Percentiles rank a stretch among this genome's conserved stretches.
phyloP scores from a whole-genome alignment of 2,888 invertebrate species.

The Drosophila acutilabella region DNA sequence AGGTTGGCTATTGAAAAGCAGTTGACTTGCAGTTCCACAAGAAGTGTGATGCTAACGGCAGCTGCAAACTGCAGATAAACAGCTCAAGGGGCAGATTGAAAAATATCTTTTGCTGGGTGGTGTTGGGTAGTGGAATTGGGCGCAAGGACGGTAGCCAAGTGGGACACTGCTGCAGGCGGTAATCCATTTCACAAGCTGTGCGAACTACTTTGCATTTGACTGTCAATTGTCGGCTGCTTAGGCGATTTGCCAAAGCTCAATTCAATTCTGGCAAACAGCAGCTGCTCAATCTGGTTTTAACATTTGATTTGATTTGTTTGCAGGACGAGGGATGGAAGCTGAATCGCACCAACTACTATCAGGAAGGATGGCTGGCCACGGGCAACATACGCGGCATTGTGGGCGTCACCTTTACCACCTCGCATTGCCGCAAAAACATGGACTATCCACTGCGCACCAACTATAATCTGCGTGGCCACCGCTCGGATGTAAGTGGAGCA shows the following conservation, averaged over 20 bases:
- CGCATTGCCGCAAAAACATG: conserved; percentile 94
- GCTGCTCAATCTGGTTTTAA: conserved; percentile 41
- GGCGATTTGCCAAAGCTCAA: conserved; percentile 56
- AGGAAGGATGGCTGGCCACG: conserved; percentile 98
- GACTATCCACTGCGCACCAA: conserved; percentile 96
- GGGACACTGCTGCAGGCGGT: conserved; percentile 44
- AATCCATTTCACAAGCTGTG: conserved; percentile 58
- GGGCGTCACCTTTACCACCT: conserved; percentile 98
- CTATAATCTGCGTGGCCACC: conserved; percentile 98
- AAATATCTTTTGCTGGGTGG: conserved; percentile 26
- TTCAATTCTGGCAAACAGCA: conserved; percentile 16
- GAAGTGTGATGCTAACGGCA: conserved; percentile 9
- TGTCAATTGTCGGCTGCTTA: conserved; percentile 70
- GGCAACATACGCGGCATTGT: conserved; percentile 97
- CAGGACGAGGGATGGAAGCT: conserved; percentile 98
- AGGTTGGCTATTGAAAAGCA: conserved; percentile 30
- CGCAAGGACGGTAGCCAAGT: conserved; percentile 40
- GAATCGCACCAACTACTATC: conserved; percentile 97
- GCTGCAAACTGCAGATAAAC: conserved; percentile 61
- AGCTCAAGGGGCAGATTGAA: conserved; percentile 48
- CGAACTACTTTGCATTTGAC: conserved; percentile 55
- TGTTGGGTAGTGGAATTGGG: conserved; percentile 17
- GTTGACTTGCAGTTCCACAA: conserved; percentile 13
- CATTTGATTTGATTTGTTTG: conserved; percentile 53
- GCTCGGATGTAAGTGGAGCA: conserved; percentile 92